Evolutionary conservation across 2,113 vertebrate species (phyloP).

Genomic region (Tupaia tana): DNA sequence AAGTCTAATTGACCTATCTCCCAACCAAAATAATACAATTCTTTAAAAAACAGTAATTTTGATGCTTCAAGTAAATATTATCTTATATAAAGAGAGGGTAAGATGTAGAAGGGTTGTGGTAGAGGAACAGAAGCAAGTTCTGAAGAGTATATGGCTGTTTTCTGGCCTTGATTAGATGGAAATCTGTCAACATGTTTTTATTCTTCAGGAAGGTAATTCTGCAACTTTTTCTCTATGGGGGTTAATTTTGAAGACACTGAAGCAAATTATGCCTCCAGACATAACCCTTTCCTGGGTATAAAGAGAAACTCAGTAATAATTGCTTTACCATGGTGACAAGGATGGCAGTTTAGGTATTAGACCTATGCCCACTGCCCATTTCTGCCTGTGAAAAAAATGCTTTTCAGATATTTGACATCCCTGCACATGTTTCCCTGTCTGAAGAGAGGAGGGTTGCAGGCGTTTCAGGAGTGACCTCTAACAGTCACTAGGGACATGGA

Average conservation of each 20-base stretch:
- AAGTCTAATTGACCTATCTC: not conserved
- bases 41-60: conserved; percentile 8
- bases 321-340: not conserved
- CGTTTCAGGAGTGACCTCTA: too few species aligned
- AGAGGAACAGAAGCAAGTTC: not conserved
- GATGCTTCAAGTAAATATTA: not conserved
- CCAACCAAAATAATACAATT: conserved; percentile 18
- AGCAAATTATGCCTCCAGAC: not conserved
- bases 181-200: not conserved
- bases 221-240: not conserved
- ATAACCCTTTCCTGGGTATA: not conserved
- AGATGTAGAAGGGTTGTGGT: not conserved
- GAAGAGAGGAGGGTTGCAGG: not conserved
- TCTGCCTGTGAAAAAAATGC: not conserved
- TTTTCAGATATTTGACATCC: not conserved
- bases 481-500: too few species aligned
- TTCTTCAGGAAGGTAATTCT: not conserved
- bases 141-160: not conserved
- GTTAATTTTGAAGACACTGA: conserved; percentile 22
- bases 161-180: not conserved
- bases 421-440: not conserved
- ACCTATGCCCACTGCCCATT: too few species aligned
- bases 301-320: not conserved
- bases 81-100: not conserved
- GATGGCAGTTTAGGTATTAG: not conserved